Percentiles rank a stretch among this genome's conserved stretches.
Conservation (phyloP, 2,888 invertebrate species). For the Eupithecia pulchellata region DNA sequence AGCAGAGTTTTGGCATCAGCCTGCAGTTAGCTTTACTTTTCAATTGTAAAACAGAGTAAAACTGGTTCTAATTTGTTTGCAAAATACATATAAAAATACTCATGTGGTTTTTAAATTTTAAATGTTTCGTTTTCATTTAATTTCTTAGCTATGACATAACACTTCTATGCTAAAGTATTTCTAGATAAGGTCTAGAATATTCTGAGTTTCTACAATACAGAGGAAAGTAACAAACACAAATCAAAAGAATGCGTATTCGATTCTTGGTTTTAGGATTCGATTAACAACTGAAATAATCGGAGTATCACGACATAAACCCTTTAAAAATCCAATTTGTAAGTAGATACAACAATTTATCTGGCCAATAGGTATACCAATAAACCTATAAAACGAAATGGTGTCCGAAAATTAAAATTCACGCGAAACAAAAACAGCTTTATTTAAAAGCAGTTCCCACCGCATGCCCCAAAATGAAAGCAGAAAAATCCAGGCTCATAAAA, state of each 20-base stretch:
- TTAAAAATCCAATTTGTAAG: not conserved
- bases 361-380: conserved; percentile 10
- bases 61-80: too few relatives aligned
- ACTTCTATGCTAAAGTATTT: not conserved
- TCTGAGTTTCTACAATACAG: not conserved
- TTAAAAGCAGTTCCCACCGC: conserved; percentile 32
- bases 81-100: too few relatives aligned
- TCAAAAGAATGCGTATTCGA: not conserved
- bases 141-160: not conserved
- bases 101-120: too few relatives aligned
- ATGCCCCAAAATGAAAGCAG: conserved; percentile 37
- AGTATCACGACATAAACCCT: not conserved
- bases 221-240: not conserved
- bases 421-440: conserved; percentile 32
- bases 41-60: too few relatives aligned
- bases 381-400: conserved; percentile 15
- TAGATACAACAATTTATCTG: not conserved
- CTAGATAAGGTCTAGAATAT: not conserved
- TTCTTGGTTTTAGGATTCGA: not conserved
- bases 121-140: too few relatives aligned
- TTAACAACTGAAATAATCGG: not conserved
- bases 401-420: conserved; percentile 14
- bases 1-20: too few relatives aligned
- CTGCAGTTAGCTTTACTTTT: too few relatives aligned
- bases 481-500: conserved; percentile 53